Conservation (phyloP, 1,140 invertebrate species). For the Bombus terrestris region DNA sequence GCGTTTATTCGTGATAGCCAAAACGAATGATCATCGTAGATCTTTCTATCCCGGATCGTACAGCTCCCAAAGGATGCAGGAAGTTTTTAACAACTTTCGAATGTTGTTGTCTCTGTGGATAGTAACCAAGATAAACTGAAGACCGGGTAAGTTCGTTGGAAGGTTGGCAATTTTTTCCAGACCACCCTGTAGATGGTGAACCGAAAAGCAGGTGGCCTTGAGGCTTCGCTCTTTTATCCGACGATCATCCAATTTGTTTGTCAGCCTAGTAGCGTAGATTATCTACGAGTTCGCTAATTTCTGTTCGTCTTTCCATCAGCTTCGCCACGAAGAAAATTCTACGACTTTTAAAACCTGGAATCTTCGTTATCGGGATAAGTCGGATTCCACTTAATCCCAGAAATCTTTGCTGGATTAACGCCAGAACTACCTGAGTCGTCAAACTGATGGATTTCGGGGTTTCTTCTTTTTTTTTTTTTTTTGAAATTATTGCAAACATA, state of each 20-base stretch:
- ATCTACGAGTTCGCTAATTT: not conserved
- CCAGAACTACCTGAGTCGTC: too few species aligned
- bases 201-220: conserved; percentile 64
- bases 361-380: not conserved
- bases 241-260: conserved; percentile 12
- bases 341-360: not conserved
- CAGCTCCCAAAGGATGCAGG: not conserved
- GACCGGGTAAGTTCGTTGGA: not conserved
- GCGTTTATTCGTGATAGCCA: not conserved
- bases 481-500: too few species aligned
- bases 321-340: not conserved
- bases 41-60: conserved; percentile 18
- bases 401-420: not conserved
- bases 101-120: not conserved
- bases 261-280: not conserved
- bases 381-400: not conserved
- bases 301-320: not conserved
- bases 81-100: conserved; percentile 24
- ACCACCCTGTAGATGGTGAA: conserved; percentile 44
- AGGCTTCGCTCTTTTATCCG: conserved; percentile 1
- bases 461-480: too few species aligned
- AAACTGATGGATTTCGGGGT: too few species aligned
- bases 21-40: not conserved
- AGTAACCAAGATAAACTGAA: not conserved
- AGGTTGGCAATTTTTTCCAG: conserved; percentile 3